These are phyloP conservation scores for Cettia cetti DNA, from an alignment of 2,113 vertebrate species.

Conservation along the genomic window DNA sequence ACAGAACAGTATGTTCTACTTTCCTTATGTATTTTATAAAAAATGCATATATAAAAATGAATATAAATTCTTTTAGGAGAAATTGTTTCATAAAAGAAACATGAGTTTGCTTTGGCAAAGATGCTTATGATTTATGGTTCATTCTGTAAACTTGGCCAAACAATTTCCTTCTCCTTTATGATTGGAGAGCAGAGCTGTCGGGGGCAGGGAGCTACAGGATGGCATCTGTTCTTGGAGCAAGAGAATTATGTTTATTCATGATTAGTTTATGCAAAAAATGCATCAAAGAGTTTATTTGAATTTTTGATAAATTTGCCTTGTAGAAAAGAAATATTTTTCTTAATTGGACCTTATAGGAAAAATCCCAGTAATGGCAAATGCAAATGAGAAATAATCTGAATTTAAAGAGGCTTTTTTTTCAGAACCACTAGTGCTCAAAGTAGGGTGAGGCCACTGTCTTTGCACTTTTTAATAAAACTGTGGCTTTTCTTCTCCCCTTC, in stretches of 20 bases:
- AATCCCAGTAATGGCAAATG: conserved; percentile 40
- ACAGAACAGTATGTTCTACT: conserved; percentile 53
- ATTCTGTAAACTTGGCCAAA: conserved; percentile 65
- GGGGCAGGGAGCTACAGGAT: conserved; percentile 49
- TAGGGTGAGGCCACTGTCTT: background rate
- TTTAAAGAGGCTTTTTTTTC: background rate
- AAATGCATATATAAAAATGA: conserved; percentile 59
- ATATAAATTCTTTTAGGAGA: conserved; percentile 63
- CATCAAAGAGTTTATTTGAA: conserved; percentile 66
- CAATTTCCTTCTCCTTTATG: conserved; percentile 54
- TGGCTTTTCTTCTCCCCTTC: background rate
- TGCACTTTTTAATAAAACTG: background rate
- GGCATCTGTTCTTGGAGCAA: conserved; percentile 61
- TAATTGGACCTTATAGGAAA: conserved; percentile 60
- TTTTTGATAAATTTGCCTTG: conserved; percentile 65
- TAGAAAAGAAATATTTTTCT: conserved; percentile 62
- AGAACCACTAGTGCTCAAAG: background rate
- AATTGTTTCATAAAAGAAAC: conserved; percentile 74
- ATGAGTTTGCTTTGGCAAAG: conserved; percentile 67
- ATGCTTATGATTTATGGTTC: conserved; percentile 67
- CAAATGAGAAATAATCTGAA: conserved; percentile 56
- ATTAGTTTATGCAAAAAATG: conserved; percentile 60
- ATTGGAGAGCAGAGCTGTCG: conserved; percentile 42
- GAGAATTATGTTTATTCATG: conserved; percentile 69
- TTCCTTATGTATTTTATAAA: conserved; percentile 54